phyloP scores from a whole-genome alignment of 2,888 invertebrate genomes.

The Scelioninae gen. 1 region DNA sequence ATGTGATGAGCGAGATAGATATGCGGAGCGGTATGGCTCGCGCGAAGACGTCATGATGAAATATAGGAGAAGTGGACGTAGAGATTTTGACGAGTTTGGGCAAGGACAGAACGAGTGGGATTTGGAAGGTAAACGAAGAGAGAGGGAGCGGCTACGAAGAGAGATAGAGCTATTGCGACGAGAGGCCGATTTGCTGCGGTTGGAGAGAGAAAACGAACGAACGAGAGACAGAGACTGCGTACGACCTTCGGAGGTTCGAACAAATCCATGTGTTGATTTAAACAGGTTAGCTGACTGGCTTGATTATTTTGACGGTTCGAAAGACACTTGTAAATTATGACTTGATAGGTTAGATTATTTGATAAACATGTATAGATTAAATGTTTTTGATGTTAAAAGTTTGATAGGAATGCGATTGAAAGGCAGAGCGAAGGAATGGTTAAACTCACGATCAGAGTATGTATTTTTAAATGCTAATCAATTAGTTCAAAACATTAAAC shows the following conservation, averaged over 20 bases:
- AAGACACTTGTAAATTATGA: slow-evolving; percentile 61
- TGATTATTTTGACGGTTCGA: slow-evolving; percentile 52
- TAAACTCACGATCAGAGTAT: slow-evolving; percentile 68
- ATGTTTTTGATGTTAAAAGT: slow-evolving; percentile 55
- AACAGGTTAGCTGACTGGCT: slow-evolving; percentile 57
- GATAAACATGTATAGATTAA: slow-evolving; percentile 43
- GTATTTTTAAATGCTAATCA: slow-evolving; percentile 38
- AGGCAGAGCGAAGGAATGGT: slow-evolving; percentile 63
- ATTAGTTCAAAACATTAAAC: slow-evolving; percentile 40
- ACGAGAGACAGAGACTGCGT: not conserved
- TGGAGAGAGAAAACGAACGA: slow-evolving; percentile 9
- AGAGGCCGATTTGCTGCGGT: slow-evolving; percentile 35
- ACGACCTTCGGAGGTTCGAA: not conserved
- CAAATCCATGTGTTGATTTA: not conserved
- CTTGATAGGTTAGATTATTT: slow-evolving; percentile 58
- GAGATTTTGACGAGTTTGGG: too few relatives aligned
- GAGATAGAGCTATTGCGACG: slow-evolving; percentile 26
- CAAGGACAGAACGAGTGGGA: too few relatives aligned
- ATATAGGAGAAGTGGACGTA: too few relatives aligned
- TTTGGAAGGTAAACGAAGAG: not conserved
- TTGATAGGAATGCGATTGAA: slow-evolving; percentile 62
- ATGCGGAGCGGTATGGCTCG: too few relatives aligned
- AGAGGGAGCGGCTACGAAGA: slow-evolving; percentile 13
- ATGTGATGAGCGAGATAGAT: too few relatives aligned
- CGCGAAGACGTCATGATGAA: too few relatives aligned